phyloP scores from a whole-genome alignment of 2,113 vertebrate species.

The Myotis davidii region DNA sequence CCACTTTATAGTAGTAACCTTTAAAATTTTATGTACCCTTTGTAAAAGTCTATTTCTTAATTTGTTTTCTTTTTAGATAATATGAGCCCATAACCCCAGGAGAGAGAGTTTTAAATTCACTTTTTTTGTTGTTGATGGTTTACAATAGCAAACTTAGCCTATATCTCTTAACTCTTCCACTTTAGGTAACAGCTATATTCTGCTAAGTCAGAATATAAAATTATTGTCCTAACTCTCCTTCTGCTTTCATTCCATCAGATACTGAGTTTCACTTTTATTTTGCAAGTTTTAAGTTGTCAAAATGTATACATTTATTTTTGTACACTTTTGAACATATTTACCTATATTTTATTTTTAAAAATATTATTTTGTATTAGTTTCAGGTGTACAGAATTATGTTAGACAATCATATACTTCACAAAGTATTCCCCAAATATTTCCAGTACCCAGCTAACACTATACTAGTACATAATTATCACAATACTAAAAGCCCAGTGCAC shows the following conservation, averaged over 20 bases:
- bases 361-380: background rate
- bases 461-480: background rate
- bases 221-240: background rate
- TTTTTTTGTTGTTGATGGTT: background rate
- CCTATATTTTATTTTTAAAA: background rate
- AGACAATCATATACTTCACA: background rate
- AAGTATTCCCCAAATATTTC: background rate
- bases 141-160: background rate
- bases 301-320: background rate
- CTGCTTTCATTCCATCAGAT: background rate
- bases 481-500: no score
- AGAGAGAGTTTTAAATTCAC: background rate
- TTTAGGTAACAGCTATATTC: background rate
- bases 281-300: background rate
- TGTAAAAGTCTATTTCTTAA: background rate
- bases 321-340: background rate
- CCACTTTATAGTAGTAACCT: background rate
- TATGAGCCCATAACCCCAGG: background rate
- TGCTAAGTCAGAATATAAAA: background rate
- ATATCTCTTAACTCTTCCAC: background rate
- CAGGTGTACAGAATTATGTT: background rate
- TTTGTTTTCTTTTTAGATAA: background rate
- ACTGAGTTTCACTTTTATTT: background rate
- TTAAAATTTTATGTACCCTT: background rate
- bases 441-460: background rate